Percentiles rank a stretch among this genome's conserved stretches.
Conservation (phyloP, 2,888 invertebrate species). For the Amphipoea lucens region DNA sequence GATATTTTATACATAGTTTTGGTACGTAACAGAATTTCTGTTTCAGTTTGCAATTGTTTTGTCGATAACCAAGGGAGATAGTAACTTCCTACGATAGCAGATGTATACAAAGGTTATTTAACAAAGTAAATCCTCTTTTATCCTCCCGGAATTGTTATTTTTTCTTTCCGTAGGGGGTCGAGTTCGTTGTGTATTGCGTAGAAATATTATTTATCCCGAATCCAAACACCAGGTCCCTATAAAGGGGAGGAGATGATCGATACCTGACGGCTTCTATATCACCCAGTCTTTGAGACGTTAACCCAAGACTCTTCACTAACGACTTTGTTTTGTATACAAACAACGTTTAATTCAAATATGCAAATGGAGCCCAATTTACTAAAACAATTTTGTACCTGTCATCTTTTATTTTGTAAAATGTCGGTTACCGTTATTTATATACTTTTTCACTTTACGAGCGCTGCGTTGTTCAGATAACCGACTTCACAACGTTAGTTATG, state of each 20-base stretch:
- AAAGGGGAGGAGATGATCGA: constrained; percentile 61
- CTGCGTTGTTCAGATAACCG: constrained; percentile 58
- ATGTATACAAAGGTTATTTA: constrained; percentile 21
- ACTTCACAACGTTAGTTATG: constrained; percentile 63
- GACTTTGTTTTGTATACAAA: constrained; percentile 63
- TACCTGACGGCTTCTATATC: constrained; percentile 57
- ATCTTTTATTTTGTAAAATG: constrained; percentile 54
- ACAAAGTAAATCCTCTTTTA: constrained; percentile 23
- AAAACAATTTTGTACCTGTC: constrained; percentile 49
- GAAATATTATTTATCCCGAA: constrained; percentile 59
- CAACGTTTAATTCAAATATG: constrained; percentile 57
- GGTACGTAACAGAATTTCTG: background rate
- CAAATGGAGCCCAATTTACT: constrained; percentile 40
- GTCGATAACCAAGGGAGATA: background rate
- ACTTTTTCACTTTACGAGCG: constrained; percentile 58
- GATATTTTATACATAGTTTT: constrained; percentile 30
- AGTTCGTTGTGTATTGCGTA: constrained; percentile 37
- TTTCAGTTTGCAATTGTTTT: constrained; percentile 8
- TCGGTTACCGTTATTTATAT: constrained; percentile 61
- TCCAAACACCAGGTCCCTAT: constrained; percentile 57
- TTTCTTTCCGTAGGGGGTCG: constrained; percentile 33
- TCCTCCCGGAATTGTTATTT: constrained; percentile 17
- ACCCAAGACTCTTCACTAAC: constrained; percentile 37
- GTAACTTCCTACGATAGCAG: background rate
- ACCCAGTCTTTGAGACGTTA: constrained; percentile 42